phyloP scores from a whole-genome alignment of 37 sponge, comb jelly and placozoan genomes.

The Theonella swinhoei region DNA sequence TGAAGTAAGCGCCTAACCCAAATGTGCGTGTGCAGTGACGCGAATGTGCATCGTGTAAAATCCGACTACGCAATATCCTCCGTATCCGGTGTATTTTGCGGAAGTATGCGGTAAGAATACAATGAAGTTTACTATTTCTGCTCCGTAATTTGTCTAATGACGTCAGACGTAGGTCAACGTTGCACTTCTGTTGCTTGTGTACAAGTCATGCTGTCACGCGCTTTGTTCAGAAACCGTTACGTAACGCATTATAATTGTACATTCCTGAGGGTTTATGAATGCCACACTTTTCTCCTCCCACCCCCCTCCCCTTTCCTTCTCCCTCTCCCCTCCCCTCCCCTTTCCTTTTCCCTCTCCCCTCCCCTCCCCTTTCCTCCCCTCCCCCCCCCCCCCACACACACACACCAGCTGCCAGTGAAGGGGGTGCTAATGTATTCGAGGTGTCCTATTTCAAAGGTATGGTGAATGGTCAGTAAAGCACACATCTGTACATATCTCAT shows the following conservation, averaged over 20 bases:
- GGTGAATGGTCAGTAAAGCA: too few species aligned
- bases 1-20: too few species aligned
- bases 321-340: background rate
- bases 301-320: background rate
- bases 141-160: background rate
- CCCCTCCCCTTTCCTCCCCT: background rate
- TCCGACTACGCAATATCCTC: background rate
- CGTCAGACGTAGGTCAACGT: background rate
- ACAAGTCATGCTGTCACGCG: background rate
- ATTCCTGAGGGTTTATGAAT: background rate
- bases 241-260: background rate
- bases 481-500: background rate
- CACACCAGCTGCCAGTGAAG: conserved; percentile 97
- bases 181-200: background rate
- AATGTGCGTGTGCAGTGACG: background rate
- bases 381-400: background rate
- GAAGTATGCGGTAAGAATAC: background rate
- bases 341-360: background rate
- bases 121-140: background rate
- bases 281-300: background rate
- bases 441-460: conserved; percentile 94
- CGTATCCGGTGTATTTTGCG: background rate
- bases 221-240: too few species aligned
- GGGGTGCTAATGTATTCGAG: conserved; percentile 99
- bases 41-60: background rate